These are phyloP conservation scores for Laupala kohalensis DNA, from an alignment of 1,140 invertebrate species.

Conservation along the genomic window DNA sequence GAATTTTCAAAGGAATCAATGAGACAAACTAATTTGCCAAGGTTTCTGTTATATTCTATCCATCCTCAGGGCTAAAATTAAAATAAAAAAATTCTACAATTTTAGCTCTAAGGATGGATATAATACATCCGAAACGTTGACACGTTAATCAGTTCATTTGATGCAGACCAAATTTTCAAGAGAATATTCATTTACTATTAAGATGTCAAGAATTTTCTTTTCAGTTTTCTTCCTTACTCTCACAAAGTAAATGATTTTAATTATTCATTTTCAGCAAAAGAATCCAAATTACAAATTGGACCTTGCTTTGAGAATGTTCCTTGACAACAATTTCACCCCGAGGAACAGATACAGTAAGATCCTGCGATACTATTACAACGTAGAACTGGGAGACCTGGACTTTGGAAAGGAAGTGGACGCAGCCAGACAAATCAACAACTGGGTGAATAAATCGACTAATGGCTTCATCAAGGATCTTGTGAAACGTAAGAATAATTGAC, in stretches of 20 bases:
- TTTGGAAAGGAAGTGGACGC: slow-evolving; percentile 20
- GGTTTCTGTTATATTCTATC: too few species aligned
- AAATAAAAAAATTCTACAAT: too few species aligned
- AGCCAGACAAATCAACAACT: slow-evolving; percentile 27
- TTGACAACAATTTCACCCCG: slow-evolving; percentile 37
- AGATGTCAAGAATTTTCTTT: too few species aligned
- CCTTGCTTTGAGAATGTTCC: slow-evolving; percentile 50
- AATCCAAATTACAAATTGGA: slow-evolving; percentile 38
- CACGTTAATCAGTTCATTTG: too few species aligned
- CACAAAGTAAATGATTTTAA: background rate
- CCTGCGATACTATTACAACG: slow-evolving; percentile 32
- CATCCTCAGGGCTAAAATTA: too few species aligned
- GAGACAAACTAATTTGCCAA: too few species aligned
- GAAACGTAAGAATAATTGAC: background rate
- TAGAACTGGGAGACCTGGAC: slow-evolving; percentile 17
- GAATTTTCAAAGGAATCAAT: too few species aligned
- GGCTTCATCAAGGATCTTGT: slow-evolving; percentile 32
- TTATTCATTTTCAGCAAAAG: slow-evolving; percentile 17
- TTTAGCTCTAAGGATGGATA: too few species aligned
- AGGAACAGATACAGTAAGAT: slow-evolving; percentile 43
- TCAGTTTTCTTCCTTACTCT: background rate
- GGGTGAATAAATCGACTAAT: slow-evolving; percentile 28
- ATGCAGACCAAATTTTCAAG: too few species aligned
- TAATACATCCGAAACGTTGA: too few species aligned
- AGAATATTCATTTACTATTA: too few species aligned